phyloP scores from a whole-genome alignment of 2,888 invertebrate genomes.

The Syritta pipiens region DNA sequence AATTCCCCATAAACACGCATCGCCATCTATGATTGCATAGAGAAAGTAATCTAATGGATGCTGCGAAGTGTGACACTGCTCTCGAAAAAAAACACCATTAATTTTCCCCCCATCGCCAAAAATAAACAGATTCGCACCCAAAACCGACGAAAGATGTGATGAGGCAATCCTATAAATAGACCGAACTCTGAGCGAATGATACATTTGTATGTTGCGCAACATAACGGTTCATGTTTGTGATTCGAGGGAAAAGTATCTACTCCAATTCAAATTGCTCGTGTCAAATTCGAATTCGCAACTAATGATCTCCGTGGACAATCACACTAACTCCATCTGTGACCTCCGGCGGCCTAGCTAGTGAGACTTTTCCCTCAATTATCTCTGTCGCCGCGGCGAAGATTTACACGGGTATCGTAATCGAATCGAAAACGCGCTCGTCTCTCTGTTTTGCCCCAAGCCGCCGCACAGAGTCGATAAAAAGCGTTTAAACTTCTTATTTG shows the following conservation, averaged over 20 bases:
- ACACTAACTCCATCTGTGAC: conserved; percentile 12
- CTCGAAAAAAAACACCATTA: conserved; percentile 24
- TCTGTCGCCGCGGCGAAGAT: conserved; percentile 41
- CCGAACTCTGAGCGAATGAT: no score
- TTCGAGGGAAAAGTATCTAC: no score
- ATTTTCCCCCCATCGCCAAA: conserved; percentile 35
- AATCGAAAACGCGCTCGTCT: conserved; percentile 7
- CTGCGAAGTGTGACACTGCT: conserved; percentile 48
- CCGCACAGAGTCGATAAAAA: conserved; percentile 66
- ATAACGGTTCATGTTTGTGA: no score
- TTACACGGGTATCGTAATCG: conserved; percentile 27
- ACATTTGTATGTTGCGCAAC: no score
- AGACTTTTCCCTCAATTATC: conserved; percentile 56
- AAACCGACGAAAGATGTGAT: conserved; percentile 42
- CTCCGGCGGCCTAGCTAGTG: background rate
- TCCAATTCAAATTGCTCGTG: conserved; percentile 28
- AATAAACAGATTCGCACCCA: conserved; percentile 45
- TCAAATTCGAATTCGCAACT: conserved; percentile 13
- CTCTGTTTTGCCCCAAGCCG: conserved; percentile 34
- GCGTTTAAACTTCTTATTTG: conserved; percentile 73
- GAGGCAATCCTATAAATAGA: no score
- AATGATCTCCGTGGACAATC: conserved; percentile 17
- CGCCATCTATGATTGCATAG: conserved; percentile 68
- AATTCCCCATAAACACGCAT: conserved; percentile 52
- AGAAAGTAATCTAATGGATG: conserved; percentile 58